Evolutionary conservation across 2,113 vertebrate species (phyloP).

Genomic region (Antigone vipio): DNA sequence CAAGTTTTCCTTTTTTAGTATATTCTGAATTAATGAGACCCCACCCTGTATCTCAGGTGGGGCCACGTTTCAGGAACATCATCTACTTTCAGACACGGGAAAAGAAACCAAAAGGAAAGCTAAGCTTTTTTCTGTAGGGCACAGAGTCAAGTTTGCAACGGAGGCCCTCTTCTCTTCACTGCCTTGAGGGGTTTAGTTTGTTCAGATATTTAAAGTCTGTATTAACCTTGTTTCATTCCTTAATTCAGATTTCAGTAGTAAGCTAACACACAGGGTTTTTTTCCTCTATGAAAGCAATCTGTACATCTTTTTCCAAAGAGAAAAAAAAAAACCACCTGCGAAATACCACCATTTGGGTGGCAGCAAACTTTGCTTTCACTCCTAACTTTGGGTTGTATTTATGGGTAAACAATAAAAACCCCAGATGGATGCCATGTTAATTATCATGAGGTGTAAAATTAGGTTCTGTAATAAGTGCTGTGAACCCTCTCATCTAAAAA

Average conservation of each 20-base stretch:
- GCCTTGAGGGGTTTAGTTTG: not conserved
- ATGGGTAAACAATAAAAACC: not conserved
- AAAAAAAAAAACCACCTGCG: not conserved
- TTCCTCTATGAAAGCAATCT: not conserved
- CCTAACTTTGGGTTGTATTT: not conserved
- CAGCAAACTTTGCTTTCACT: not conserved
- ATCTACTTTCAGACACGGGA: not conserved
- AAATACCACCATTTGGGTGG: not conserved
- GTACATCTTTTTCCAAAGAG: not conserved
- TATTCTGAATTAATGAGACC: not conserved
- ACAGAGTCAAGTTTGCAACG: not conserved
- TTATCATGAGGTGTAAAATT: not conserved
- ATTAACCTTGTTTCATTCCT: not conserved
- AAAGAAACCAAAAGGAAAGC: not conserved
- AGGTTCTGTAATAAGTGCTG: not conserved
- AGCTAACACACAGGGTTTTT: rapidly evolving
- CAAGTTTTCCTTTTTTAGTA: not conserved
- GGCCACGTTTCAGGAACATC: not conserved
- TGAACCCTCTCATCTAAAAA: not conserved
- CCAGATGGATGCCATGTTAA: not conserved
- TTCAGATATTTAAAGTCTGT: not conserved
- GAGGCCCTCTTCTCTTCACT: not conserved
- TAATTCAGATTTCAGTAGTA: not conserved
- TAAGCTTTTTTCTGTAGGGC: not conserved
- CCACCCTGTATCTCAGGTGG: not conserved